Base-by-base conservation (phyloP, 2,888 invertebrate species). In the Euzophera pinguis region DNA sequence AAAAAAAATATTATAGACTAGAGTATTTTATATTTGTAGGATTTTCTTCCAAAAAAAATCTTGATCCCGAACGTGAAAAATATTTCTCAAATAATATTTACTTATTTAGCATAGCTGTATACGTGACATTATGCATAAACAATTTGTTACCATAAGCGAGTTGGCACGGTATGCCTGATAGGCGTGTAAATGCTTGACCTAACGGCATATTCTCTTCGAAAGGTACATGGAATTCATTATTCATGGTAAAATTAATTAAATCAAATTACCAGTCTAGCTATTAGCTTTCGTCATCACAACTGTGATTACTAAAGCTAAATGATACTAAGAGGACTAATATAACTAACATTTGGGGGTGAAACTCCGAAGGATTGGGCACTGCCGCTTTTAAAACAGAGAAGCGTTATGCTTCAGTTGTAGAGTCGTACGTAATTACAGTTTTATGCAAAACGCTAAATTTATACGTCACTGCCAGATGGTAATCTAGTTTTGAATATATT, bases 121-220 rank as follows among this genome's bases (percentile, higher is more conserved):
- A 45, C 45, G 45, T 45, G 45, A 45, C 45, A 45, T 45, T 45
- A 14, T 16, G 45, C 32, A n/a, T 45, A 45, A 45, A 45, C 45
- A 45, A 45, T 9, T 45, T 45, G 45, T 45, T 34, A 45, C 45
- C 16, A 45, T 14, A 32, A 14, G 45, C 45, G 1, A 14, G 32
- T 8, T 29, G 45, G 45, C 45, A 45, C 45, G 45, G 45, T 32
- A n/a, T 34, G 45, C 45, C 16, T 45, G 45, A 45, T 45, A 32
- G n/a, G 32, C 45, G 45, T 45, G 32, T 32, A 32, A 45, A 32
- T 32, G 32, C 34, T 45, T 14, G 38, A 49, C 37, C 48, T 29
- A 13, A 45, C n/a, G 13, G 48, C 12, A 39, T 17, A 37, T 12
- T 13, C 37, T 13, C 38, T 38, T 48, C 14, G 13, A 37, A 38